Conservation (phyloP, 2,888 invertebrate genomes). For the Acanthosepion pharaonis region DNA sequence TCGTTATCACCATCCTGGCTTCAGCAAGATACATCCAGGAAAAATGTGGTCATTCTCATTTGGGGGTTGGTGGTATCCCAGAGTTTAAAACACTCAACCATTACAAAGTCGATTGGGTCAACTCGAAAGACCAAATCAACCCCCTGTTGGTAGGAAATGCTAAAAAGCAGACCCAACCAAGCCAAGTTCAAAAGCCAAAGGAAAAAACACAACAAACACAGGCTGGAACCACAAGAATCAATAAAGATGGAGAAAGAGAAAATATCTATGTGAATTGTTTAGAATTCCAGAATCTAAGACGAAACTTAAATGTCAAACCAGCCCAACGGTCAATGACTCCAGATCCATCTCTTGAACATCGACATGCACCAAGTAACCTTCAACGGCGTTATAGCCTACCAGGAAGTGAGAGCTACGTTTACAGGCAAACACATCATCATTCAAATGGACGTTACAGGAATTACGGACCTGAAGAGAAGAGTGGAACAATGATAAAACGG, state of each 20-base stretch:
- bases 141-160: background rate
- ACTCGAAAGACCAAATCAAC: background rate
- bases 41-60: background rate
- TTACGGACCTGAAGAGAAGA: background rate
- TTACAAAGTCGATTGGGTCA: constrained; percentile 6
- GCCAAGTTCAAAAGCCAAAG: background rate
- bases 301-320: background rate
- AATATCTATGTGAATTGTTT: constrained; percentile 40
- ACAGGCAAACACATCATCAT: background rate
- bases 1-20: constrained; percentile 57
- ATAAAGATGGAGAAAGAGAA: constrained; percentile 18
- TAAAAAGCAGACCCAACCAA: background rate
- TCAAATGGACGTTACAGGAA: background rate
- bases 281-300: background rate
- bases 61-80: too few species aligned
- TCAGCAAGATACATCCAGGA: background rate
- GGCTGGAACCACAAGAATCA: background rate
- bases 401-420: background rate
- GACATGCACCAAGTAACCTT: background rate
- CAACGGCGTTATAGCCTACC: background rate
- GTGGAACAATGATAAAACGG: background rate
- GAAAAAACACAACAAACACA: background rate
- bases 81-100: constrained; percentile 10
- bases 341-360: background rate
- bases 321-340: constrained; percentile 5